These are phyloP conservation scores for Drosophila recens DNA, from an alignment of 2,888 invertebrate genomes.

Conservation along the genomic window DNA sequence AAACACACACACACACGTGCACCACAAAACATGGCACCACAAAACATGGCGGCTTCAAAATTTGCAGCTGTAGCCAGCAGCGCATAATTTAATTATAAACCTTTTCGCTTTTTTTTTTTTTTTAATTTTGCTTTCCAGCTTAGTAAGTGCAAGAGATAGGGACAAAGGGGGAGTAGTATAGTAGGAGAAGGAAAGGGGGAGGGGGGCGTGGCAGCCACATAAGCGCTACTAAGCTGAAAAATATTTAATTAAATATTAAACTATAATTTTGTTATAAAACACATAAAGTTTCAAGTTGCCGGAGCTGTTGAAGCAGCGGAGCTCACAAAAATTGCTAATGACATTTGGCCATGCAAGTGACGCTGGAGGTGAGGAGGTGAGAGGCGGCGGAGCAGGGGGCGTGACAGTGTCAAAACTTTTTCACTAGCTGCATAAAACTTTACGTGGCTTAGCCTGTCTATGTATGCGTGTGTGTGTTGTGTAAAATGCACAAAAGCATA, in stretches of 20 bases:
- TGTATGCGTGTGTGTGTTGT: constrained; percentile 27
- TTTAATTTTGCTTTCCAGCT: too few relatives aligned
- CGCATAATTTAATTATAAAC: constrained; percentile 62
- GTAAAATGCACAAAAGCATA: constrained; percentile 76
- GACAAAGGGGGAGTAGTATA: too few relatives aligned
- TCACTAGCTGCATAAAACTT: constrained; percentile 55
- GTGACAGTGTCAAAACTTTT: constrained; percentile 45
- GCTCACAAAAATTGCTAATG: constrained; percentile 71
- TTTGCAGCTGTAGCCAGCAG: constrained; percentile 31
- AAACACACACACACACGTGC: constrained; percentile 2
- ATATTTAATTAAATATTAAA: constrained; percentile 77
- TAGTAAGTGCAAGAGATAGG: neutral
- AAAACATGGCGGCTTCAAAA: constrained; percentile 36
- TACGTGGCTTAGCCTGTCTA: constrained; percentile 55
- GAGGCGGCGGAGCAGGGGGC: neutral
- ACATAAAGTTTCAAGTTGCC: constrained; percentile 69
- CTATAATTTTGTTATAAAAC: constrained; percentile 72
- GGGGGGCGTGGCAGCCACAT: constrained; percentile 11
- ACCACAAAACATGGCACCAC: constrained; percentile 25
- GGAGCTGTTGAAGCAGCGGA: constrained; percentile 47
- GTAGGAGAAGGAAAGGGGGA: too few relatives aligned
- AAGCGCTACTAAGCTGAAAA: constrained; percentile 60
- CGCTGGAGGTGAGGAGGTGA: neutral
- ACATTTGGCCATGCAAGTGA: constrained; percentile 58
- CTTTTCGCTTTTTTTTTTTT: constrained; percentile 24